A percentile compares a stretch with the other conserved stretches of the same genome.
These are phyloP conservation scores for Brachyhypopomus occidentalis DNA, from an alignment of 2,113 vertebrate genomes.

Conservation along the genomic window DNA sequence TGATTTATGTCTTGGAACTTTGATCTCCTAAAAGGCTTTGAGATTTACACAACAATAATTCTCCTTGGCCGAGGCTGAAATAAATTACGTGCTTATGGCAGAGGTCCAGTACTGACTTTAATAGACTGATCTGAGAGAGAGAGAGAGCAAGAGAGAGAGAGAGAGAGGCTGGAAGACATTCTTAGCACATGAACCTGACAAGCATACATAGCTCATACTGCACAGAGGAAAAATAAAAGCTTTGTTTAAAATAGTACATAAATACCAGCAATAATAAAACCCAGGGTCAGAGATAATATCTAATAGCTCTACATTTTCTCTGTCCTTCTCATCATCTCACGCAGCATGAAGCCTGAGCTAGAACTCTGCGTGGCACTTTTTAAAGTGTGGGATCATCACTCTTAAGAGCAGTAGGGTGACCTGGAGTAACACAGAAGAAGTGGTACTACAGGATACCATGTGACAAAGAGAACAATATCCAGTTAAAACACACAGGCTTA, in stretches of 20 bases:
- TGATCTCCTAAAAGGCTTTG: constrained; percentile 75
- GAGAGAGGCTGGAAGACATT: constrained; percentile 40
- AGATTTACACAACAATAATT: constrained; percentile 78
- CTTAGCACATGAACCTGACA: constrained; percentile 12
- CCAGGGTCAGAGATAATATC: constrained; percentile 42
- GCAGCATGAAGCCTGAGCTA: too few relatives aligned
- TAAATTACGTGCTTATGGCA: constrained; percentile 71
- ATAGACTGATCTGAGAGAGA: constrained; percentile 57
- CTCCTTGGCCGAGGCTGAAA: constrained; percentile 66
- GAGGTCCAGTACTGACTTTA: constrained; percentile 66
- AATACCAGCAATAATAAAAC: constrained; percentile 53
- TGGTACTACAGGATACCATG: background rate
- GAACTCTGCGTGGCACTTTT: too few relatives aligned
- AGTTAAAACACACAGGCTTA: background rate
- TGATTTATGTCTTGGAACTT: constrained; percentile 75
- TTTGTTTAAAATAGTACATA: constrained; percentile 43
- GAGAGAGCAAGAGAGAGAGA: constrained; percentile 14
- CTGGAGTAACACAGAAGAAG: constrained; percentile 22
- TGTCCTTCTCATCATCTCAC: constrained; percentile 59
- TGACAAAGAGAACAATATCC: background rate
- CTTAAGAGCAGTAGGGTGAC: constrained; percentile 16
- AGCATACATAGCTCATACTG: constrained; percentile 12
- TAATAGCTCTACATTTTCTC: constrained; percentile 34
- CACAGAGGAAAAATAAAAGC: constrained; percentile 38
- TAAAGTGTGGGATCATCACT: too few relatives aligned